A percentile compares a stretch with the other conserved stretches of the same genome.
phyloP scores from a whole-genome alignment of 2,888 invertebrate genomes.

The Athalia cordata region DNA sequence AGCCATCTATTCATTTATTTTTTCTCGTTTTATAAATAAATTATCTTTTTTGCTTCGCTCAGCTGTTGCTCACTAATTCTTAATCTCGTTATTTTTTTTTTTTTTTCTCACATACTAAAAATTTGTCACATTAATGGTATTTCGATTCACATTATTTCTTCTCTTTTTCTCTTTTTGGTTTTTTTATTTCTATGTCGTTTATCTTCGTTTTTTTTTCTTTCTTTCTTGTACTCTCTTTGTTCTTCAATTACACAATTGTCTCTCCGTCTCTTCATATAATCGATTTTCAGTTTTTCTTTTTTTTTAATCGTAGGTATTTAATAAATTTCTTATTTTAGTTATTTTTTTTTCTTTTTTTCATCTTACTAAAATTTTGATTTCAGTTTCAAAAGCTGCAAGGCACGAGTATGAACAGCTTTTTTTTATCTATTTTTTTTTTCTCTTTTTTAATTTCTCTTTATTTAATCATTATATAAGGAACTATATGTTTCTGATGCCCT shows the following conservation, averaged over 20 bases:
- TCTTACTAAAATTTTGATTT: constrained; percentile 60
- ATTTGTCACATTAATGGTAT: too few species aligned
- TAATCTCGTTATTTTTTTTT: too few species aligned
- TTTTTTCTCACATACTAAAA: too few species aligned
- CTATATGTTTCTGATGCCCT: constrained; percentile 43
- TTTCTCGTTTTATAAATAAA: too few species aligned
- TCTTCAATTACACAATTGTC: neutral
- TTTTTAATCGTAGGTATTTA: constrained; percentile 34
- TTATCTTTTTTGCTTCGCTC: too few species aligned
- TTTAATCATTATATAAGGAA: constrained; percentile 6
- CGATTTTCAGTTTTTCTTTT: constrained; percentile 22
- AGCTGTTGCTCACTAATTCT: too few species aligned
- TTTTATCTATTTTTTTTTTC: neutral
- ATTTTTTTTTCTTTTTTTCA: neutral
- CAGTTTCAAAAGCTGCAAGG: constrained; percentile 69
- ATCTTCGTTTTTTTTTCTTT: neutral
- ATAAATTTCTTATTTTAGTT: constrained; percentile 35
- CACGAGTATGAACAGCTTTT: constrained; percentile 69
- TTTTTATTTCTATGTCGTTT: neutral
- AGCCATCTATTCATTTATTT: too few species aligned
- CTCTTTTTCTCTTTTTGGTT: neutral
- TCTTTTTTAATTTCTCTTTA: too few species aligned
- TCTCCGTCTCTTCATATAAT: constrained; percentile 1
- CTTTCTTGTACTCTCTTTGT: neutral
- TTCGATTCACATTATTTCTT: neutral